Evolutionary conservation across 1,140 invertebrate genomes (phyloP).

Genomic region (Teleopsis dalmanni): DNA sequence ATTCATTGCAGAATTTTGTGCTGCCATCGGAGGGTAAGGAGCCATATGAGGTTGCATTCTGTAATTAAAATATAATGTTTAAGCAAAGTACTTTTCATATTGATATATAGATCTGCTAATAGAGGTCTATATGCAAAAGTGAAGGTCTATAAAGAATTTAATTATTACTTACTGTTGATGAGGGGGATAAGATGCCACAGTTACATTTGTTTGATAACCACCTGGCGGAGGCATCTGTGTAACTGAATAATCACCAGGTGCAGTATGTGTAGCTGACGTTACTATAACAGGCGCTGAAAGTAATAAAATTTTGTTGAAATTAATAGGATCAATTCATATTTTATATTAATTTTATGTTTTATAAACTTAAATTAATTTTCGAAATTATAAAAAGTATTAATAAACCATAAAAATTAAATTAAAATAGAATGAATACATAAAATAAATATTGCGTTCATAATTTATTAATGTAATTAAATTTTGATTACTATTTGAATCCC

Average conservation of each 20-base stretch:
- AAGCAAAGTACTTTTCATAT: conserved; percentile 12
- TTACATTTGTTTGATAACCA: conserved; percentile 23
- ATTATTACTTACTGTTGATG: conserved; percentile 22
- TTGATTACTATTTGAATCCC: too few relatives aligned
- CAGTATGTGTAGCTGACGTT: conserved; percentile 38
- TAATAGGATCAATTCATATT: too few relatives aligned
- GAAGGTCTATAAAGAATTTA: neutral
- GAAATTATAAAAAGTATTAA: too few relatives aligned
- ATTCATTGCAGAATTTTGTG: conserved; percentile 21
- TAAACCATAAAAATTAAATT: too few relatives aligned
- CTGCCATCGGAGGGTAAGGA: conserved; percentile 13
- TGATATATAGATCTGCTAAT: conserved; percentile 20
- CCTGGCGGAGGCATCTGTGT: conserved; percentile 25
- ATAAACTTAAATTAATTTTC: too few relatives aligned
- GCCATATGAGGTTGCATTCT: conserved; percentile 7
- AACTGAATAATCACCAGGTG: conserved; percentile 33
- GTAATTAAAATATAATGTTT: neutral
- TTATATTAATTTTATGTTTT: too few relatives aligned
- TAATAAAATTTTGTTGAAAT: neutral
- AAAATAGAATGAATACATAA: too few relatives aligned
- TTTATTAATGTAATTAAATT: too few relatives aligned
- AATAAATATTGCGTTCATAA: too few relatives aligned
- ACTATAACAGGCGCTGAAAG: conserved; percentile 40
- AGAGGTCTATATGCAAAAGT: conserved; percentile 13
- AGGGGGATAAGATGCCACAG: conserved; percentile 27